Conservation (phyloP, 30 jellyfish, hydroid and myxozoan genomes). For the Hydra vulgaris region DNA sequence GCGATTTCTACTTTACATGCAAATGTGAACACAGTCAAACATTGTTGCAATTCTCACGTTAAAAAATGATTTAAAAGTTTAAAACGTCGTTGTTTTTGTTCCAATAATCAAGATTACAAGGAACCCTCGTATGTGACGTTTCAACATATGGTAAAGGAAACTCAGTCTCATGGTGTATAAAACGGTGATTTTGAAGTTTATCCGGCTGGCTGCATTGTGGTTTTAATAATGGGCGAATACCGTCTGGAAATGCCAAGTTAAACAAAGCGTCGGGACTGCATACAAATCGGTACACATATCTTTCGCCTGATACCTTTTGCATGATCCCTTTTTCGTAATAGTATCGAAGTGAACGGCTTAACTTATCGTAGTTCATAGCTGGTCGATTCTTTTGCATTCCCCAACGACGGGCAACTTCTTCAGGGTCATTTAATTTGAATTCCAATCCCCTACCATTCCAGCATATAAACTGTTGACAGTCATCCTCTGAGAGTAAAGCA, state of each 20-base stretch:
- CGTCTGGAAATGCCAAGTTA: constrained; percentile 81
- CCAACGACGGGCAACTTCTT: constrained; percentile 98
- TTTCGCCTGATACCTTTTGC: constrained; percentile 98
- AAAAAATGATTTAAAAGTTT: not conserved
- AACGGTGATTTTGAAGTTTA: constrained; percentile 82
- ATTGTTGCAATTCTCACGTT: not conserved
- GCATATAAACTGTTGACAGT: constrained; percentile 87
- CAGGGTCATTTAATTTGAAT: constrained; percentile 92
- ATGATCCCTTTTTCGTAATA: constrained; percentile 92
- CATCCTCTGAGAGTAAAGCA: constrained; percentile 88
- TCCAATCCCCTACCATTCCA: constrained; percentile 98
- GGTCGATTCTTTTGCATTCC: constrained; percentile 97
- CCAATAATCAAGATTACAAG: not conserved
- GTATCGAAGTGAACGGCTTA: constrained; percentile 88
- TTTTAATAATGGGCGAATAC: constrained; percentile 89
- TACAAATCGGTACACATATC: constrained; percentile 89
- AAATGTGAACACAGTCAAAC: not conserved
- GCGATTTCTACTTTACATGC: not conserved
- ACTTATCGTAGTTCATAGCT: constrained; percentile 95
- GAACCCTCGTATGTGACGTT: not conserved
- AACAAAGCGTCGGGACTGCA: constrained; percentile 91
- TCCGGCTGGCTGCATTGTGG: constrained; percentile 95
- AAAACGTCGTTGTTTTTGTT: not conserved
- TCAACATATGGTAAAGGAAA: constrained; percentile 40
- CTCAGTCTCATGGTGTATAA: constrained; percentile 47